These are phyloP conservation scores for Conus betulinus DNA, from an alignment of 1,140 invertebrate genomes.

Conservation along the genomic window DNA sequence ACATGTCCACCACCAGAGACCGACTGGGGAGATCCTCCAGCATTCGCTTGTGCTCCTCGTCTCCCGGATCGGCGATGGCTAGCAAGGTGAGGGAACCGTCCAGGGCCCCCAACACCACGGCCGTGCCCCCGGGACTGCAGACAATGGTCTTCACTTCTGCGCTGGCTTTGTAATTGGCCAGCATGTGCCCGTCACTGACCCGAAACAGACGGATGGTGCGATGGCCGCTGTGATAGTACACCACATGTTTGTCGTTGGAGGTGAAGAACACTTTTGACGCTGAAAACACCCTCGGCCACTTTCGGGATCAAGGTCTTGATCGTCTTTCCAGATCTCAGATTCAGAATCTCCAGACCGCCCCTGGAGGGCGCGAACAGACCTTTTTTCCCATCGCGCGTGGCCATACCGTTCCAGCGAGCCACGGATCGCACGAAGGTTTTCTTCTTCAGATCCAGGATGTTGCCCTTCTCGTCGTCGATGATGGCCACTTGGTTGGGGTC, in stretches of 20 bases:
- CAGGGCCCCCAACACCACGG: conserved; percentile 91
- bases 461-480: conserved; percentile 93
- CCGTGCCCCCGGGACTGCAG: conserved; percentile 86
- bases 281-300: conserved; percentile 97
- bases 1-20: conserved; percentile 35
- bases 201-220: conserved; percentile 95
- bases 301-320: conserved; percentile 89
- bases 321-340: conserved; percentile 82
- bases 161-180: conserved; percentile 94
- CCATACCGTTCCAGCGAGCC: conserved; percentile 78
- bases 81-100: conserved; percentile 96
- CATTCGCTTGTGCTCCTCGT: conserved; percentile 63
- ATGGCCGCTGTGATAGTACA: conserved; percentile 96
- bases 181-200: conserved; percentile 89
- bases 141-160: conserved; percentile 92
- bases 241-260: conserved; percentile 93
- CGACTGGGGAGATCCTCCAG: conserved; percentile 65
- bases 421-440: conserved; percentile 77
- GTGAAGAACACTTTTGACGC: conserved; percentile 96
- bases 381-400: conserved; percentile 81
- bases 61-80: conserved; percentile 88
- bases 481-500: conserved; percentile 87
- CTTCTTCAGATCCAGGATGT: conserved; percentile 78
- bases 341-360: conserved; percentile 88
- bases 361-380: conserved; percentile 94